phyloP scores from a whole-genome alignment of 2,797 vertebrate species.

The Valencia hispanica region DNA sequence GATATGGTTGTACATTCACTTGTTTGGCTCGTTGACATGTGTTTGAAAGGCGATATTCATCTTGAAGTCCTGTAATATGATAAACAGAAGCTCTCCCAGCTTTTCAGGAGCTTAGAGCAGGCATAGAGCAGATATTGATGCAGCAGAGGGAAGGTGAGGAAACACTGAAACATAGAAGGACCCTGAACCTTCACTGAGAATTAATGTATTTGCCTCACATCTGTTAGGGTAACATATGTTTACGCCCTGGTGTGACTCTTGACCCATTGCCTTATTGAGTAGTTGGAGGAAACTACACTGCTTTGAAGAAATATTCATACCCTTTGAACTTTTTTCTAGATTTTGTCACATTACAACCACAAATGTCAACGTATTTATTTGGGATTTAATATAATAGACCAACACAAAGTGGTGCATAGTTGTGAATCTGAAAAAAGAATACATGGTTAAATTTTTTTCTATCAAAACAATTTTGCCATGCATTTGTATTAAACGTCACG shows the following conservation, averaged over 20 bases:
- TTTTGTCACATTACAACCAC: background rate
- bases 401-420: background rate
- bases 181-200: conserved; percentile 58
- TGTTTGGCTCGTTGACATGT: conserved; percentile 55
- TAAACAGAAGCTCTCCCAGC: conserved; percentile 60
- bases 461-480: background rate
- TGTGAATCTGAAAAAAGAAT: background rate
- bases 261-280: conserved; percentile 61
- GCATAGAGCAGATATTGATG: conserved; percentile 64
- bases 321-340: background rate
- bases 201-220: conserved; percentile 68
- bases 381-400: background rate
- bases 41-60: conserved; percentile 66
- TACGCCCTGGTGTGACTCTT: conserved; percentile 60
- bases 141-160: conserved; percentile 50
- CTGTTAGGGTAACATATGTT: conserved; percentile 59
- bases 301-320: background rate
- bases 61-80: conserved; percentile 57
- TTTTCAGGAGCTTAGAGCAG: conserved; percentile 57
- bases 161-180: conserved; percentile 54
- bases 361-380: background rate
- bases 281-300: conserved; percentile 12
- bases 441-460: background rate
- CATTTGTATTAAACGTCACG: background rate
- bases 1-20: conserved; percentile 33